These are phyloP conservation scores for Heteromurus nitidus DNA, from an alignment of 2,888 invertebrate genomes.

Conservation along the genomic window DNA sequence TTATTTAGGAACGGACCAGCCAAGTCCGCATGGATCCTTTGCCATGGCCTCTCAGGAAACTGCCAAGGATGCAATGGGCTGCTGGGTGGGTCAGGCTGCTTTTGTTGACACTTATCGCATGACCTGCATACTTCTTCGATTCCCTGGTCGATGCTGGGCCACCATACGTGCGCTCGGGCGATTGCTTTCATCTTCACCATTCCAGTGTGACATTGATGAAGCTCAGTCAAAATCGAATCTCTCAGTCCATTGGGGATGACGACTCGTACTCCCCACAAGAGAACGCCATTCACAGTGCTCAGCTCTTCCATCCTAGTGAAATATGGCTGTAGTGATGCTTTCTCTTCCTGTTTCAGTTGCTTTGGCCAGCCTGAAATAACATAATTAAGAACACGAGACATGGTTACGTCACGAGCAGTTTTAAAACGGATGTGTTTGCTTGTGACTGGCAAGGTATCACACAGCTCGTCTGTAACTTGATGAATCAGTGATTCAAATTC, in stretches of 20 bases:
- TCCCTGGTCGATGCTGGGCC: constrained; percentile 50
- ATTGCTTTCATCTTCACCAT: constrained; percentile 59
- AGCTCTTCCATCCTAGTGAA: constrained; percentile 35
- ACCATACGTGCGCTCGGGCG: constrained; percentile 32
- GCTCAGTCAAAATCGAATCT: constrained; percentile 24
- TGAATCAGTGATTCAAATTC: constrained; percentile 2
- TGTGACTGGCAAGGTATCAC: constrained; percentile 24
- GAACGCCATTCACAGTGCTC: constrained; percentile 33
- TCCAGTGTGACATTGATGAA: constrained; percentile 57
- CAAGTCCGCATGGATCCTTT: constrained; percentile 49
- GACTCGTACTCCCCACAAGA: constrained; percentile 63
- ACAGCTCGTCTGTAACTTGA: neutral
- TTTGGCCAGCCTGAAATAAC: constrained; percentile 25
- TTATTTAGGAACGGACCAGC: constrained; percentile 59
- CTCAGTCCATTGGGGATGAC: constrained; percentile 51
- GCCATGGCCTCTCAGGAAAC: constrained; percentile 55
- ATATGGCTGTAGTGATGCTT: constrained; percentile 7
- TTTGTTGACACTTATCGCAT: constrained; percentile 24
- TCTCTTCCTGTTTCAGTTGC: constrained; percentile 8
- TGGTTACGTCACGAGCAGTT: constrained; percentile 2
- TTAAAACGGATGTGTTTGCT: neutral
- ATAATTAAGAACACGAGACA: neutral
- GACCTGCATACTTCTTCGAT: constrained; percentile 32
- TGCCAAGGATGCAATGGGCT: constrained; percentile 59
- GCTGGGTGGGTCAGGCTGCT: constrained; percentile 8